phyloP scores from a whole-genome alignment of 2,797 vertebrate genomes.

The Enteromius paludinosus region DNA sequence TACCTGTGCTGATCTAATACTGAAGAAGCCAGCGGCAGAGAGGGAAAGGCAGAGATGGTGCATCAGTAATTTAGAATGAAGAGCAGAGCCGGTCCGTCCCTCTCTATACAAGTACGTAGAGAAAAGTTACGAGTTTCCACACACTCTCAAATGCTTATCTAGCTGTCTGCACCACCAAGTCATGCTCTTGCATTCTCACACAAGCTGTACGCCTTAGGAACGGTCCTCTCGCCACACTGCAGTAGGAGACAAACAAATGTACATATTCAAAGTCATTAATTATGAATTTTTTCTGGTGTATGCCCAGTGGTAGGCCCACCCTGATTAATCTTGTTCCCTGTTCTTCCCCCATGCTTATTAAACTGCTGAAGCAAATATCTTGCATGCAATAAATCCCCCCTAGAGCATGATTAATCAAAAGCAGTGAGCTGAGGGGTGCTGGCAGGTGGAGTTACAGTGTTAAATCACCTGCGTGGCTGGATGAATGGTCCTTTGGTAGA shows the following conservation, averaged over 20 bases:
- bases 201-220: constrained; percentile 42
- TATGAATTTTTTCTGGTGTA: constrained; percentile 70
- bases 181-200: constrained; percentile 42
- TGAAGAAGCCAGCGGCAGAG: constrained; percentile 57
- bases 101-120: background rate
- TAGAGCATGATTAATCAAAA: constrained; percentile 83
- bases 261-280: constrained; percentile 84
- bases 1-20: constrained; percentile 85
- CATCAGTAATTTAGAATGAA: constrained; percentile 48
- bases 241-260: constrained; percentile 77
- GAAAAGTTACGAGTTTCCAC: constrained; percentile 43
- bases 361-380: constrained; percentile 85
- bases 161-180: constrained; percentile 31
- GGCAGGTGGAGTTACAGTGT: constrained; percentile 77
- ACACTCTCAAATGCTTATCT: constrained; percentile 49
- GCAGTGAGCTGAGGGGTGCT: constrained; percentile 73
- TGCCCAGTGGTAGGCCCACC: constrained; percentile 67
- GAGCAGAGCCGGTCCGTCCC: constrained; percentile 25
- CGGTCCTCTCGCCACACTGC: constrained; percentile 44
- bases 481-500: constrained; percentile 65
- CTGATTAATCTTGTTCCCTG: constrained; percentile 80
- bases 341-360: constrained; percentile 81
- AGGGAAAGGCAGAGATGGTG: constrained; percentile 35
- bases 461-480: constrained; percentile 82
- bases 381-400: constrained; percentile 82